Evolutionary conservation across 2,888 invertebrate species (phyloP).

Genomic region (Miltochrista miniata): DNA sequence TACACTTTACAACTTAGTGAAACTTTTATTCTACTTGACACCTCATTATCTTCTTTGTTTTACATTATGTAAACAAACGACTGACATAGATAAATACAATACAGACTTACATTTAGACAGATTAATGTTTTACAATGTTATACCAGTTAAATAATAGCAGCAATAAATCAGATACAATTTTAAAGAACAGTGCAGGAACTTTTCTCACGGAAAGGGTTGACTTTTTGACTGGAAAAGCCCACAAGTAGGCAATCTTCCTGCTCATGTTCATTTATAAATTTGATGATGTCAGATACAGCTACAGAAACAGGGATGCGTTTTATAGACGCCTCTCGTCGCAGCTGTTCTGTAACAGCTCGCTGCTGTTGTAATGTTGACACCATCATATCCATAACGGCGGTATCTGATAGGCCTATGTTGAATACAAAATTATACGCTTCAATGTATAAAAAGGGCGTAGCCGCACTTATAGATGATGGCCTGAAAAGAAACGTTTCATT

Average conservation of each 20-base stretch:
- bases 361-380: slow-evolving; percentile 97
- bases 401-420: slow-evolving; percentile 95
- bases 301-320: slow-evolving; percentile 94
- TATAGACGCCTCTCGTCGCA: slow-evolving; percentile 94
- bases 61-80: not conserved
- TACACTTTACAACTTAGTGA: not conserved
- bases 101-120: not conserved
- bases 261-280: slow-evolving; percentile 95
- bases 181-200: slow-evolving; percentile 94
- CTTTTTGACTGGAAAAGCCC: slow-evolving; percentile 96
- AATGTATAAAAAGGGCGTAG: slow-evolving; percentile 74
- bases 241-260: slow-evolving; percentile 96
- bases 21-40: not conserved
- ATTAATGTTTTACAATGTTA: not conserved
- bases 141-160: slow-evolving; percentile 3
- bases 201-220: slow-evolving; percentile 98
- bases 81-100: not conserved
- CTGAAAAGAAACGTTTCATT: slow-evolving; percentile 29
- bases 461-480: slow-evolving; percentile 45
- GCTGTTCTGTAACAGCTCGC: slow-evolving; percentile 95
- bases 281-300: slow-evolving; percentile 96
- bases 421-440: slow-evolving; percentile 65
- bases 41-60: not conserved
- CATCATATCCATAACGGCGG: slow-evolving; percentile 96
- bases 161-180: slow-evolving; percentile 42